Evolutionary conservation across 2,113 vertebrate genomes (phyloP), one percentile per base, ranked within the genome.

Genomic region (Stomatorhinus ivindoensis): DNA sequence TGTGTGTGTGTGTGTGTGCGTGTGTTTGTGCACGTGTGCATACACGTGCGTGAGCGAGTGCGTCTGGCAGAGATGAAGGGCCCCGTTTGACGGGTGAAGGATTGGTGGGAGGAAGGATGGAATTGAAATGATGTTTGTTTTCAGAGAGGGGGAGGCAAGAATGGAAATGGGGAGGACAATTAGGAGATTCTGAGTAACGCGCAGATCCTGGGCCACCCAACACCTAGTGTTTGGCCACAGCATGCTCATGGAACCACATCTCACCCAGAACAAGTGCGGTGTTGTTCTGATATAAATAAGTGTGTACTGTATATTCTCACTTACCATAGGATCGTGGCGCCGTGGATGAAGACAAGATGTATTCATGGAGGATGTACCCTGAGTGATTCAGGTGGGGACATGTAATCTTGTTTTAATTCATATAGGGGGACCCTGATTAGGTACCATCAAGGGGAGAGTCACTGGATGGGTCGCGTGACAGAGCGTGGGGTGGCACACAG

Each of bases 1-100:
- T 76, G 87, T 86, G 80, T 27, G 88, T 61, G 80, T 27, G 27
- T 39, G 69, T 73, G 65, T 90, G 48, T 89, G 85, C 55, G 58
- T 83, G 69, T 86, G 35, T 87, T 11, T 35, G 24, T 48, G 73
- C 42, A 55, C 85, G 11, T 87, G 10, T 27, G 27, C 55, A 50
- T 55, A 50, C 50, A 39, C n/a, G 76, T 44, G 47, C 80, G 87
- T 80, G 82, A 35, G 89, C 61, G 55, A 44, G 24, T 61, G 73
- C 82, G 82, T 90, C 51, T 90, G 86, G 89, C 86, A 89, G 82
- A 89, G 91, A 88, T 87, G 87, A 80, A 73, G 47, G 88, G 90
- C 89, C 92, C 92, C 87, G 92, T 92, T 90, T 91, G 89, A 76
- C 82, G 88, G 89, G 88, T 90, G 91, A 88, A 89, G 87, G 73